Conservation (phyloP, 1,140 invertebrate genomes). For the Drosophila azteca region DNA sequence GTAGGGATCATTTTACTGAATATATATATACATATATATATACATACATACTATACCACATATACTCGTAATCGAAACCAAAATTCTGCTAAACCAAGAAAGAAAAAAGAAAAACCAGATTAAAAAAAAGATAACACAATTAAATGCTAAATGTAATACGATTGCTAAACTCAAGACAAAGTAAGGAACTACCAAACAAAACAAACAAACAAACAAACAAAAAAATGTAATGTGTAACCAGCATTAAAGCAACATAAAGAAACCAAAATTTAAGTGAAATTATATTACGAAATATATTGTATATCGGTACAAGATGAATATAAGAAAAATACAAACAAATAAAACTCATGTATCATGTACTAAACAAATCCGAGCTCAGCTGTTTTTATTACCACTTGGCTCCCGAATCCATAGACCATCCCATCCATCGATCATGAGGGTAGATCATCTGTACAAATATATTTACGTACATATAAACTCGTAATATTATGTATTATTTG, state of each 20-base stretch:
- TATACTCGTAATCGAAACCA: constrained; percentile 59
- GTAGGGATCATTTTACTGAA: constrained; percentile 83
- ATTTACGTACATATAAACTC: neutral
- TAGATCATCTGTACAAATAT: constrained; percentile 7
- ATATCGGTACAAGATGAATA: constrained; percentile 80
- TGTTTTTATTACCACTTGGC: constrained; percentile 24
- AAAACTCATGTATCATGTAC: constrained; percentile 82
- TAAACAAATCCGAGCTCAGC: constrained; percentile 50
- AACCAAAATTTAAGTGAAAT: constrained; percentile 72
- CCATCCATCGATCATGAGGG: neutral
- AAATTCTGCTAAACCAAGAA: constrained; percentile 59
- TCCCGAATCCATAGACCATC: neutral
- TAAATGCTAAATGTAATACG: constrained; percentile 71
- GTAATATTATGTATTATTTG: no score
- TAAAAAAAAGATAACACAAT: constrained; percentile 35
- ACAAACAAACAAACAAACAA: constrained; percentile 14
- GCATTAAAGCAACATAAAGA: constrained; percentile 32
- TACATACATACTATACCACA: constrained; percentile 61
- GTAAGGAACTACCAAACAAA: constrained; percentile 39
- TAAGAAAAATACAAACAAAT: constrained; percentile 80
- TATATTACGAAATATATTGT: constrained; percentile 82
- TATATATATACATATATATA: constrained; percentile 53
- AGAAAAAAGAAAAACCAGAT: constrained; percentile 17
- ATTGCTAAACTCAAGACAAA: constrained; percentile 69
- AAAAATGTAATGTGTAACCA: constrained; percentile 37